These are phyloP conservation scores for Pelochelys cantorii DNA, from an alignment of 2,797 vertebrate species.

Conservation along the genomic window DNA sequence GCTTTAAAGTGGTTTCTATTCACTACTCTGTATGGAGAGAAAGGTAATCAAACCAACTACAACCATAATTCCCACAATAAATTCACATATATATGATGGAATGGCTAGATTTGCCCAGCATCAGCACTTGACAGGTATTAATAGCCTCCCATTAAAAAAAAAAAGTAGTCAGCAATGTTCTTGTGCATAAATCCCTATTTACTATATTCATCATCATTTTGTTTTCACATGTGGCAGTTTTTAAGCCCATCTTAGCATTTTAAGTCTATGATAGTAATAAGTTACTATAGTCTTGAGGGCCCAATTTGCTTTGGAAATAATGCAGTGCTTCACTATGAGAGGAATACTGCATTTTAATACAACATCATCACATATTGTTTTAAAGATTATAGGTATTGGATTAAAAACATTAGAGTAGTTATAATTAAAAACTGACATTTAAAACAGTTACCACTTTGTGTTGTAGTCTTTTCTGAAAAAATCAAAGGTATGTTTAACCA, in stretches of 20 bases:
- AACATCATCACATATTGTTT: neutral
- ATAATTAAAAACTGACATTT: neutral
- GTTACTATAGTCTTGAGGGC: neutral
- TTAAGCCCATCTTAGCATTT: neutral
- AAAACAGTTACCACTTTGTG: neutral
- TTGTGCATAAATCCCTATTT: neutral
- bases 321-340: neutral
- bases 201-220: neutral
- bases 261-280: conserved; percentile 9
- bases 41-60: neutral
- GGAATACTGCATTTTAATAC: neutral
- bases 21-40: neutral
- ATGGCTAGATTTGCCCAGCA: neutral
- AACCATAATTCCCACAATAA: neutral
- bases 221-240: neutral
- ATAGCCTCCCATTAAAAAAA: neutral
- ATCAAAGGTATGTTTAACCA: fast-evolving
- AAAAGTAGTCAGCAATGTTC: neutral
- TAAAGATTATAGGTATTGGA: neutral
- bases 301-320: neutral
- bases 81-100: neutral
- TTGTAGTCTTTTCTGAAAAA: neutral
- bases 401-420: neutral
- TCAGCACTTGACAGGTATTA: neutral
- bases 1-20: neutral